Conservation (phyloP, 2,113 vertebrate genomes). For the Hippocampus comes region DNA sequence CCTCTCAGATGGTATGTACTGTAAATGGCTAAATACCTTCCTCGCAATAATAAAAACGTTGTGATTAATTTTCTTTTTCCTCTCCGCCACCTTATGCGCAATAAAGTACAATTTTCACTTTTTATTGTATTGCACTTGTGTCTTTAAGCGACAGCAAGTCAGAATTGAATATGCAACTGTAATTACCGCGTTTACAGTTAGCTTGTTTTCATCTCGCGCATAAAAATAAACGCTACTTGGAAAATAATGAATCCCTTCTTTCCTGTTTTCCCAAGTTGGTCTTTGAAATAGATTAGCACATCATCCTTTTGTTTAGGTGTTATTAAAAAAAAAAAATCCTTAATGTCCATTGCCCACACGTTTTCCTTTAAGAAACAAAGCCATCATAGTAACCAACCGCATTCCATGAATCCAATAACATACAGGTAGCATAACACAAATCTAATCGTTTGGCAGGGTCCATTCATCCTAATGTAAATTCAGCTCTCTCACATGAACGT, state of each 20-base stretch:
- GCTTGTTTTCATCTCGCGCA: background rate
- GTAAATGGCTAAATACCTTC: background rate
- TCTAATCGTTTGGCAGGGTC: background rate
- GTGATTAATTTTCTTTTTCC: background rate
- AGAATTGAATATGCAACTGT: background rate
- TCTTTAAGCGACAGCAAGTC: background rate
- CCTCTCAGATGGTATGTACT: conserved; percentile 91
- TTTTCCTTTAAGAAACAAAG: background rate
- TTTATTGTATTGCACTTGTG: background rate
- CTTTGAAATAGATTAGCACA: background rate
- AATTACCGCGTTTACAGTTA: background rate
- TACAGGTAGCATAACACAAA: background rate
- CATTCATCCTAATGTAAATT: background rate
- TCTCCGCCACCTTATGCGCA: background rate
- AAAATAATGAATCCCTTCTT: background rate
- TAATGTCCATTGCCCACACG: background rate
- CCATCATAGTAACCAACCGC: background rate
- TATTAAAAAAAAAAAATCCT: background rate
- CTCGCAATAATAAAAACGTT: background rate
- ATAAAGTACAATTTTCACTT: background rate
- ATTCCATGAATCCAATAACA: background rate
- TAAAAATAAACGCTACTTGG: background rate
- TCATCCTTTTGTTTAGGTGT: background rate
- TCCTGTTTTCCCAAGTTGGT: background rate
- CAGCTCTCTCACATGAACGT: background rate